Evolutionary conservation across 1,140 invertebrate species (phyloP).

Genomic region (Micrasema longulum): DNA sequence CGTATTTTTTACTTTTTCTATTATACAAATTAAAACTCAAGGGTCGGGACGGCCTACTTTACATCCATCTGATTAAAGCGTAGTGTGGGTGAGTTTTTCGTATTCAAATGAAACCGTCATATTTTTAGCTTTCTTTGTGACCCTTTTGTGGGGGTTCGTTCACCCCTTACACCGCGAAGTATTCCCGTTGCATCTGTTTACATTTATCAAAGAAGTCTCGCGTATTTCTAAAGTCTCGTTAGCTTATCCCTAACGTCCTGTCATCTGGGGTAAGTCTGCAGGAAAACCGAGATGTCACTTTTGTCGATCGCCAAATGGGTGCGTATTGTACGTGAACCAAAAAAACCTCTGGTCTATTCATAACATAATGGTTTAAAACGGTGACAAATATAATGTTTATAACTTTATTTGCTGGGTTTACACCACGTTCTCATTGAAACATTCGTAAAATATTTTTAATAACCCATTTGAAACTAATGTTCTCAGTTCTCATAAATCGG

Average conservation of each 20-base stretch:
- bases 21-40: background rate
- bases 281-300: no score
- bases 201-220: conserved; percentile 37
- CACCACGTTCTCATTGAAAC: no score
- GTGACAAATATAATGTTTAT: background rate
- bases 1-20: background rate
- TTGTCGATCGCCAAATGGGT: no score
- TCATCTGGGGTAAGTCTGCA: no score
- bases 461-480: no score
- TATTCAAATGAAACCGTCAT: conserved; percentile 16
- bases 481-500: no score
- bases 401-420: no score
- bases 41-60: no score
- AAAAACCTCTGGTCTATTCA: no score
- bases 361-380: no score
- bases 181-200: conserved; percentile 37
- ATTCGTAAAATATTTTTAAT: no score
- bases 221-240: conserved; percentile 36
- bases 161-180: conserved; percentile 24
- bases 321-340: no score
- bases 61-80: background rate
- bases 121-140: conserved; percentile 5
- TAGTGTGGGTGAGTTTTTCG: conserved; percentile 1
- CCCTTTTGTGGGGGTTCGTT: conserved; percentile 32
- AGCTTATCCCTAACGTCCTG: conserved; percentile 13